These are phyloP conservation scores for Euthynnus affinis DNA, from an alignment of 2,797 vertebrate genomes.

Conservation along the genomic window DNA sequence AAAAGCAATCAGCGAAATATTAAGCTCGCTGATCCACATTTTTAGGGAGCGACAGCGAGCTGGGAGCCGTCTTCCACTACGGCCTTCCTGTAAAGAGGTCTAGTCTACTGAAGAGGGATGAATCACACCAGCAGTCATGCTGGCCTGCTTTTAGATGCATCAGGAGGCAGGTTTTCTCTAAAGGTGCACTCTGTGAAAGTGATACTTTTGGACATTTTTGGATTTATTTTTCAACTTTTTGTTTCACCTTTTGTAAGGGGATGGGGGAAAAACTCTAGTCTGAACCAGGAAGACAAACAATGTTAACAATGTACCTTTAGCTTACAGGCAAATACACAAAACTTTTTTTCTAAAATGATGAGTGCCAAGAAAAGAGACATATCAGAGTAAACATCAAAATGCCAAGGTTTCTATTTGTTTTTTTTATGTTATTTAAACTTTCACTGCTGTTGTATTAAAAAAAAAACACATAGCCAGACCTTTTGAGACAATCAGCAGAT, in stretches of 20 bases:
- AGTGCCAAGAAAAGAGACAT: constrained; percentile 6
- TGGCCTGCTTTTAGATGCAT: constrained; percentile 54
- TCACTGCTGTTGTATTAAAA: neutral
- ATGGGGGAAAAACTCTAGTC: constrained; percentile 34
- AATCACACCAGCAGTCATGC: constrained; percentile 31
- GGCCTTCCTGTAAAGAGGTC: constrained; percentile 37
- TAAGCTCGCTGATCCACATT: constrained; percentile 67
- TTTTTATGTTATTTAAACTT: constrained; percentile 17
- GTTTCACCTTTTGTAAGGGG: constrained; percentile 23
- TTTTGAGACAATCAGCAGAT: constrained; percentile 2
- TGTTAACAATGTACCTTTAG: constrained; percentile 35
- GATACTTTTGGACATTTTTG: constrained; percentile 53
- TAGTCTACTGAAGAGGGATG: constrained; percentile 29
- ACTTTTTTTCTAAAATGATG: constrained; percentile 4
- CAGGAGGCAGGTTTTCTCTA: constrained; percentile 39
- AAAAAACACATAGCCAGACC: neutral
- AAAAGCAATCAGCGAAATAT: constrained; percentile 72
- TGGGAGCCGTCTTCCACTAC: constrained; percentile 30
- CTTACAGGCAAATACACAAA: constrained; percentile 41
- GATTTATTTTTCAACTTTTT: constrained; percentile 14
- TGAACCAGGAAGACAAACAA: constrained; percentile 29
- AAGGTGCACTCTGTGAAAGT: constrained; percentile 47
- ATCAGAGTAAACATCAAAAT: constrained; percentile 31
- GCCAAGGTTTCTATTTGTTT: constrained; percentile 26
- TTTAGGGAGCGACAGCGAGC: constrained; percentile 34